phyloP scores from a whole-genome alignment of 1,140 invertebrate species.

The Apocrypta bakeri region DNA sequence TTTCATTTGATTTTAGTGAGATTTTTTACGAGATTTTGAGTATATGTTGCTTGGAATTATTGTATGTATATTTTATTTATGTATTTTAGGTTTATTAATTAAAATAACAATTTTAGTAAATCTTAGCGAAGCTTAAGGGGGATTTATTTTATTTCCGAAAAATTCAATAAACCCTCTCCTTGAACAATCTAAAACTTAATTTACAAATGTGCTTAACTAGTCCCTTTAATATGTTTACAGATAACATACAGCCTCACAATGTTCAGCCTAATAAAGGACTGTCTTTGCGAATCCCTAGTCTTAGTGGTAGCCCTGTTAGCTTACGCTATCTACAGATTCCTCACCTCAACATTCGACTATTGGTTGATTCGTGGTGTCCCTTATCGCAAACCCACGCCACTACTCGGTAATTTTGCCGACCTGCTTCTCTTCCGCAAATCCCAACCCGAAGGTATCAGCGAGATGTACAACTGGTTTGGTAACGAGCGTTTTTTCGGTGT shows the following conservation, averaged over 20 bases:
- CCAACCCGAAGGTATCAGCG: constrained; percentile 60
- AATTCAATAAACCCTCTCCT: no score
- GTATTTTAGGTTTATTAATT: no score
- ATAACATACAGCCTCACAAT: no score
- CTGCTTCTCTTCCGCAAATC: constrained; percentile 64
- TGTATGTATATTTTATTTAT: no score
- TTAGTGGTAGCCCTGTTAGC: not conserved
- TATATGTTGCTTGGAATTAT: no score
- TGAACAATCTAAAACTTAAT: no score
- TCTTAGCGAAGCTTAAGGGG: not conserved
- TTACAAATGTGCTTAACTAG: no score
- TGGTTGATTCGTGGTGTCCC: constrained; percentile 71
- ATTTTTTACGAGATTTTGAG: no score
- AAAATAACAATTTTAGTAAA: not conserved
- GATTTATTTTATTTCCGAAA: no score
- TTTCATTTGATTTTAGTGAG: no score
- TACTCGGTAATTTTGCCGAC: constrained; percentile 71
- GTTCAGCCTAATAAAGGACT: not conserved
- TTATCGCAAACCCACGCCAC: constrained; percentile 66
- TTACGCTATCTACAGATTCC: constrained; percentile 61
- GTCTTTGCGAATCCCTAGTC: not conserved
- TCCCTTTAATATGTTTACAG: no score
- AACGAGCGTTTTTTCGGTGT: constrained; percentile 68
- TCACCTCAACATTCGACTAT: constrained; percentile 70
- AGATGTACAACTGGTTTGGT: constrained; percentile 71